Percentiles rank a stretch among this genome's conserved stretches.
Evolutionary conservation across 2,888 invertebrate genomes (phyloP).

Genomic region (Antheraea assamensis): DNA sequence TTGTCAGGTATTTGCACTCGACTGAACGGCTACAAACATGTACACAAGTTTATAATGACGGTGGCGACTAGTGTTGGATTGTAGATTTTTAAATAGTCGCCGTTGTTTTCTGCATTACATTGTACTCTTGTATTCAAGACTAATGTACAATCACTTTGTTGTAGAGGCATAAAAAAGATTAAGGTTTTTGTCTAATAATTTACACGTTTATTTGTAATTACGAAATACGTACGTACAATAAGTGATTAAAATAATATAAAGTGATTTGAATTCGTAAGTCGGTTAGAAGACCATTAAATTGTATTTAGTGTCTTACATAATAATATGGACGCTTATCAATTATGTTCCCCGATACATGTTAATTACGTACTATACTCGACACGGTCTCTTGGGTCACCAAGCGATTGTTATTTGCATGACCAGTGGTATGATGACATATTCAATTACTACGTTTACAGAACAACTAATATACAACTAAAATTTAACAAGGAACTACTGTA

Average conservation of each 20-base stretch:
- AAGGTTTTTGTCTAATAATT: background rate
- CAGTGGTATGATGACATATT: background rate
- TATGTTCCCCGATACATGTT: background rate
- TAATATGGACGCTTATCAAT: background rate
- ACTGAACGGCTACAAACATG: no score
- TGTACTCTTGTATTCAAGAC: no score
- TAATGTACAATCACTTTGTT: no score
- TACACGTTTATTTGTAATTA: background rate
- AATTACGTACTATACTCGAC: background rate
- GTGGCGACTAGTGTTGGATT: no score
- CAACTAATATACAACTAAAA: background rate
- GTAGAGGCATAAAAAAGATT: background rate
- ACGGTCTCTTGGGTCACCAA: background rate
- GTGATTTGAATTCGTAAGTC: background rate
- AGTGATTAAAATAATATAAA: background rate
- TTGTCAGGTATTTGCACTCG: no score
- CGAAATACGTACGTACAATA: background rate
- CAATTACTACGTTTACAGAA: background rate
- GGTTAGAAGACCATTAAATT: background rate
- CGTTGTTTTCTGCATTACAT: no score
- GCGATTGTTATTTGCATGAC: background rate
- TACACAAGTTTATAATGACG: no score
- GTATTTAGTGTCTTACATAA: constrained; percentile 5
- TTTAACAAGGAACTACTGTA: background rate
- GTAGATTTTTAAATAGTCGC: no score